Percentiles rank a stretch among this genome's conserved stretches.
phyloP scores from a whole-genome alignment of 2,113 vertebrate species.

The Empidonax traillii region DNA sequence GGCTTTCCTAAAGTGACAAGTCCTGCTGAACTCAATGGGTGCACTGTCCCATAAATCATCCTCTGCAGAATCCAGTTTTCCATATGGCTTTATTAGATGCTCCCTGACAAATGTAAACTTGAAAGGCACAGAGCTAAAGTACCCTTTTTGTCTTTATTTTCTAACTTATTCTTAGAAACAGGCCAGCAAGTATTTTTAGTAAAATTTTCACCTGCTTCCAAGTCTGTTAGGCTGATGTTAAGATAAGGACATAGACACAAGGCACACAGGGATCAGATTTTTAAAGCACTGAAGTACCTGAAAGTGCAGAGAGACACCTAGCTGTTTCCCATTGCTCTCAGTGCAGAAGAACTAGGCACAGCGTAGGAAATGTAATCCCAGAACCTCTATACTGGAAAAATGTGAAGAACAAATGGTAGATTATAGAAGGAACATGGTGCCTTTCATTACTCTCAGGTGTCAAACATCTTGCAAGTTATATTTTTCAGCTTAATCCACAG shows the following conservation, averaged over 20 bases:
- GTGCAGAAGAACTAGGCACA: not conserved
- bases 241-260: not conserved
- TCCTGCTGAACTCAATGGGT: rapidly evolving
- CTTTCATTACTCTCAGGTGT: not conserved
- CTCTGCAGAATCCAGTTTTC: not conserved
- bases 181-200: not conserved
- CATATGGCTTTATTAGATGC: not conserved
- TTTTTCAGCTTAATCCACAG: not conserved
- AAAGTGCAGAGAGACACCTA: constrained; percentile 63
- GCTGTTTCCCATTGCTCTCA: constrained; percentile 38
- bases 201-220: not conserved
- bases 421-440: not conserved
- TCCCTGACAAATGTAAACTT: not conserved
- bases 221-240: not conserved
- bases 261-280: constrained; percentile 11
- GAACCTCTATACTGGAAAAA: not conserved
- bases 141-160: not conserved
- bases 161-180: constrained; percentile 6
- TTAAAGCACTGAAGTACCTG: constrained; percentile 32
- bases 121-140: not conserved
- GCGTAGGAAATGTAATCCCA: not conserved
- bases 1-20: not conserved
- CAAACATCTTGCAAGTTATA: not conserved
- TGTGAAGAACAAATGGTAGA: not conserved
- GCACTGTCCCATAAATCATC: not conserved